These are phyloP conservation scores for Asobara japonica DNA, from an alignment of 1,140 invertebrate species.

Conservation along the genomic window DNA sequence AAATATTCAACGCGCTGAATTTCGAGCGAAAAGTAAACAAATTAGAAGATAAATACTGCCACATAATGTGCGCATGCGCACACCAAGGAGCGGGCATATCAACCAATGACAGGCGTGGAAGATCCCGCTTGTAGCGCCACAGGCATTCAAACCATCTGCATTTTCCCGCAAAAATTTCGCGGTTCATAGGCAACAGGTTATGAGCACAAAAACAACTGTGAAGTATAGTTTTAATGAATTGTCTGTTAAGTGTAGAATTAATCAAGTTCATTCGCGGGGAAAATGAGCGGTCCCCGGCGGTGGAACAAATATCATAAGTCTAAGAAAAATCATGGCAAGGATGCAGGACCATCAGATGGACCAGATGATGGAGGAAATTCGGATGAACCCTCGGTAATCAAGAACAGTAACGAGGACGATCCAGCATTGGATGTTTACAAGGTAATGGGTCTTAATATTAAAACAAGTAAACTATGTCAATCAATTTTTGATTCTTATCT, in stretches of 20 bases:
- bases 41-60: too few relatives aligned
- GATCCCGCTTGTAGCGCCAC: too few relatives aligned
- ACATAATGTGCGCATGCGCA: too few relatives aligned
- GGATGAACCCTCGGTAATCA: background rate
- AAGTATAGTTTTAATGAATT: background rate
- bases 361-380: background rate
- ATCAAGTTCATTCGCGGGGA: too few relatives aligned
- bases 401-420: background rate
- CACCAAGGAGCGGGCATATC: too few relatives aligned
- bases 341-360: background rate
- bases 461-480: too few relatives aligned
- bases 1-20: too few relatives aligned
- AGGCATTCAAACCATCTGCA: background rate
- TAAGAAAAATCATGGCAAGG: background rate
- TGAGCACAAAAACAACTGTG: background rate
- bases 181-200: background rate
- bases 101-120: too few relatives aligned
- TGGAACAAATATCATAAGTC: background rate
- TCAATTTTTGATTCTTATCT: too few relatives aligned
- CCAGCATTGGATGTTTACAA: conserved; percentile 3
- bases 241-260: too few relatives aligned
- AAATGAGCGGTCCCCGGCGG: background rate
- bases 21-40: too few relatives aligned
- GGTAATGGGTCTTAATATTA: too few relatives aligned
- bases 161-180: background rate